Percentiles rank a stretch among this genome's conserved stretches.
Conservation (phyloP, 2,888 invertebrate genomes). For the Blomia tropicalis region DNA sequence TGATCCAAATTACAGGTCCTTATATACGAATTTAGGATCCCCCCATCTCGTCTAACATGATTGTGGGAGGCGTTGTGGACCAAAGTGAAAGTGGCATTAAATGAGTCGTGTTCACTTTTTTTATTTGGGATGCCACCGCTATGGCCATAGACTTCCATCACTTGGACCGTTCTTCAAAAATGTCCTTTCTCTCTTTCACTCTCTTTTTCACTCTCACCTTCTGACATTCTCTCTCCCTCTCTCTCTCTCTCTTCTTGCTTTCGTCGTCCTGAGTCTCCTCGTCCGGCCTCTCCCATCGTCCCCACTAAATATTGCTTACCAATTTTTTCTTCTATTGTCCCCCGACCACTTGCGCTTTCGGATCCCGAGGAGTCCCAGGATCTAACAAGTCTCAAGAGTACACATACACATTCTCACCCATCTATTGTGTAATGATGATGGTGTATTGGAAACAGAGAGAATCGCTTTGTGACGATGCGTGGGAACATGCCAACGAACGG, state of each 20-base stretch:
- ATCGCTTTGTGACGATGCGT: constrained; percentile 10
- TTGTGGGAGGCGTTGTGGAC: too few species aligned
- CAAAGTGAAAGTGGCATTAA: not conserved
- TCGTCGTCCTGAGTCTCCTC: too few species aligned
- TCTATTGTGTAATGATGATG: constrained; percentile 3
- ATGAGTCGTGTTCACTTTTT: not conserved
- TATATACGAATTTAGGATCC: not conserved
- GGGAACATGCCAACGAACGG: not conserved
- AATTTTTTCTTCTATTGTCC: not conserved
- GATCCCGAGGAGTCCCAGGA: not conserved
- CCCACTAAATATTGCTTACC: not conserved
- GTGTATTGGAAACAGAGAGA: not conserved
- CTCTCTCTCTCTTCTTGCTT: not conserved
- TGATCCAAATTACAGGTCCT: not conserved
- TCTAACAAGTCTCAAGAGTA: not conserved
- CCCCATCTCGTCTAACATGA: not conserved
- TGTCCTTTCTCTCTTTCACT: not conserved
- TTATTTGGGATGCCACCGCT: not conserved
- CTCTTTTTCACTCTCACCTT: not conserved
- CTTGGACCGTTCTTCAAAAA: not conserved
- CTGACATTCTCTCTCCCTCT: not conserved
- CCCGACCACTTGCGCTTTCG: not conserved
- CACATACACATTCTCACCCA: not conserved
- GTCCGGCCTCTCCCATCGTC: too few species aligned
- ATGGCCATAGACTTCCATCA: not conserved